Percentiles rank a stretch among this genome's conserved stretches.
Conservation (phyloP, 2,888 invertebrate genomes). For the Rhagonycha lutea region DNA sequence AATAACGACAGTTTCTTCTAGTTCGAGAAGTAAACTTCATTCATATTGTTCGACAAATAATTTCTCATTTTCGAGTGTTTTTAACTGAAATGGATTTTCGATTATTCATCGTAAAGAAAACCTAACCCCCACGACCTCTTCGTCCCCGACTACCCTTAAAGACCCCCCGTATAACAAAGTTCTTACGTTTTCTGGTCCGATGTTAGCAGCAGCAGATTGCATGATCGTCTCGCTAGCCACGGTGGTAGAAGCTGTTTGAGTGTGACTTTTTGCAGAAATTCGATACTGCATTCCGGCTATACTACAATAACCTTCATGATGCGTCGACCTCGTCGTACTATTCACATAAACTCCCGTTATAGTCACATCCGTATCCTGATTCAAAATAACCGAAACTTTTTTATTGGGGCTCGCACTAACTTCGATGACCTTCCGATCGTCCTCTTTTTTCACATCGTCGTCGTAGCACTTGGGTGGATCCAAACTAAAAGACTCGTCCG, state of each 20-base stretch:
- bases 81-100: background rate
- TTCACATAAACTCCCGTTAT: constrained; percentile 85
- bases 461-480: constrained; percentile 56
- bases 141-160: too few species aligned
- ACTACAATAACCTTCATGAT: constrained; percentile 82
- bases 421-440: constrained; percentile 53
- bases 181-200: constrained; percentile 52
- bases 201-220: constrained; percentile 47
- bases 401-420: constrained; percentile 57
- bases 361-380: constrained; percentile 85
- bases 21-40: background rate
- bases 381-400: constrained; percentile 78
- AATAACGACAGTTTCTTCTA: background rate
- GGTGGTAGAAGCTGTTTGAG: constrained; percentile 83
- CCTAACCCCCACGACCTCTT: background rate
- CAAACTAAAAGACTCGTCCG: constrained; percentile 54
- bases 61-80: background rate
- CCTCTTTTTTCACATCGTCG: constrained; percentile 59
- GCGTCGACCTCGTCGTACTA: constrained; percentile 73
- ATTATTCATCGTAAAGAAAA: background rate
- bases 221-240: constrained; percentile 67
- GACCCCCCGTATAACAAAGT: background rate
- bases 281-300: constrained; percentile 86
- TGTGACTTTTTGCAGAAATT: constrained; percentile 84
- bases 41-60: background rate